Conservation (phyloP, 2,797 vertebrate genomes). For the Danio tinwini region DNA sequence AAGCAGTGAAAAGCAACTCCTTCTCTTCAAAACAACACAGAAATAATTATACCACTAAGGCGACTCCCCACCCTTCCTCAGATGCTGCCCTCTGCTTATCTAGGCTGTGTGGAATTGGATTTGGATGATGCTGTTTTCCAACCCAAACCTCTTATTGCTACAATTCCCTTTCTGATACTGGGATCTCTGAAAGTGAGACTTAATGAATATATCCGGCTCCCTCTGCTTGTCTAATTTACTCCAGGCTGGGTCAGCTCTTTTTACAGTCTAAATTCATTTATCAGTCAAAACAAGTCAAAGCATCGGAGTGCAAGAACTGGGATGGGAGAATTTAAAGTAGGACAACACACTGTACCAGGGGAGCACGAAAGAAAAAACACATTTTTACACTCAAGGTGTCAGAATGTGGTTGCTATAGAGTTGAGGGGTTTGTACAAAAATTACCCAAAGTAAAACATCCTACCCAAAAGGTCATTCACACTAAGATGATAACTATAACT, state of each 20-base stretch:
- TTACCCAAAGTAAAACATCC: no score
- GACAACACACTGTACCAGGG: constrained; percentile 16
- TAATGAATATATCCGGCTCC: constrained; percentile 39
- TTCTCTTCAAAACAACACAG: constrained; percentile 17
- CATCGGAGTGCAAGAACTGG: constrained; percentile 23
- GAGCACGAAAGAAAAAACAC: constrained; percentile 21
- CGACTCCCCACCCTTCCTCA: constrained; percentile 11
- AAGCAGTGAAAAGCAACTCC: constrained; percentile 5
- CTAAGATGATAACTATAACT: no score
- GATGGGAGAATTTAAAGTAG: constrained; percentile 1
- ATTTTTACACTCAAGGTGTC: not conserved
- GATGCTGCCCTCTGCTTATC: constrained; percentile 36
- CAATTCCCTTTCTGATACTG: constrained; percentile 60
- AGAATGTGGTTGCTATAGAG: not conserved
- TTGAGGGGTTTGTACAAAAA: not conserved
- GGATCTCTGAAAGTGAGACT: constrained; percentile 46
- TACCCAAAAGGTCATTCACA: no score
- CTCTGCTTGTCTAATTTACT: constrained; percentile 37
- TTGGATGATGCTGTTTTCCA: constrained; percentile 29
- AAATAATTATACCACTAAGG: constrained; percentile 4
- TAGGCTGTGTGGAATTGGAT: constrained; percentile 46
- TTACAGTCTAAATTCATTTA: constrained; percentile 41
- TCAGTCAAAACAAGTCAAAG: constrained; percentile 45
- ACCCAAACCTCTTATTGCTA: constrained; percentile 3
- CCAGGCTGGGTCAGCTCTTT: constrained; percentile 48